Evolutionary conservation across 2,797 vertebrate genomes (phyloP).

Genomic region (Tenualosa ilisha): DNA sequence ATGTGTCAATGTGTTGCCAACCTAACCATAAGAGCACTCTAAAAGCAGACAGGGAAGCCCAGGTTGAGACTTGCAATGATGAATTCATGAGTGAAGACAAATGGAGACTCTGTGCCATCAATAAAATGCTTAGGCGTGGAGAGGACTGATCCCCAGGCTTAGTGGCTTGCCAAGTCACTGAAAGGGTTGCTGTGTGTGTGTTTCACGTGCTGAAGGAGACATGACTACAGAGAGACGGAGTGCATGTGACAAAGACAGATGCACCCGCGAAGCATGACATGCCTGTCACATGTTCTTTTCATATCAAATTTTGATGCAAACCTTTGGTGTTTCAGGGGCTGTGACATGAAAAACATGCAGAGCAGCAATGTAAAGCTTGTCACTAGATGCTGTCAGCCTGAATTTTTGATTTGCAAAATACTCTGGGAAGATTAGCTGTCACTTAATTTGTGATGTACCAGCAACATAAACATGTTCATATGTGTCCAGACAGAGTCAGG

Average conservation of each 20-base stretch:
- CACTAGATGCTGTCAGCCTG: background rate
- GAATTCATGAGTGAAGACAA: constrained; percentile 44
- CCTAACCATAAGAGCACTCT: constrained; percentile 46
- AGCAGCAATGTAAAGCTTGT: background rate
- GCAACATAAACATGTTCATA: background rate
- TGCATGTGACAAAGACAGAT: background rate
- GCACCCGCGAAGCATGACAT: background rate
- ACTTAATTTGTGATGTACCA: background rate
- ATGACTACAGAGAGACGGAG: background rate
- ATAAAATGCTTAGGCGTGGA: constrained; percentile 35
- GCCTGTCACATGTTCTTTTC: constrained; percentile 11
- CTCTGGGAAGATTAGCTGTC: background rate
- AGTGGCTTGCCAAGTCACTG: constrained; percentile 19
- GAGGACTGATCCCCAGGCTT: constrained; percentile 5
- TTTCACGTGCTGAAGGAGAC: background rate
- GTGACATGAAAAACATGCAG: background rate
- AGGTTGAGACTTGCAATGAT: constrained; percentile 44
- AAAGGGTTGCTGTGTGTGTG: constrained; percentile 10
- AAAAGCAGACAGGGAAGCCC: constrained; percentile 42
- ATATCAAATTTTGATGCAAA: constrained; percentile 24
- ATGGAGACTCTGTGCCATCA: constrained; percentile 45
- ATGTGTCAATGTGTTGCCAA: constrained; percentile 47
- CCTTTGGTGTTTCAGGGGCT: background rate
- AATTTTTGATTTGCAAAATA: background rate
- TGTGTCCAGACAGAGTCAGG: background rate